Evolutionary conservation across 1,140 invertebrate species (phyloP).

Genomic region (Metopolophium dirhodum): DNA sequence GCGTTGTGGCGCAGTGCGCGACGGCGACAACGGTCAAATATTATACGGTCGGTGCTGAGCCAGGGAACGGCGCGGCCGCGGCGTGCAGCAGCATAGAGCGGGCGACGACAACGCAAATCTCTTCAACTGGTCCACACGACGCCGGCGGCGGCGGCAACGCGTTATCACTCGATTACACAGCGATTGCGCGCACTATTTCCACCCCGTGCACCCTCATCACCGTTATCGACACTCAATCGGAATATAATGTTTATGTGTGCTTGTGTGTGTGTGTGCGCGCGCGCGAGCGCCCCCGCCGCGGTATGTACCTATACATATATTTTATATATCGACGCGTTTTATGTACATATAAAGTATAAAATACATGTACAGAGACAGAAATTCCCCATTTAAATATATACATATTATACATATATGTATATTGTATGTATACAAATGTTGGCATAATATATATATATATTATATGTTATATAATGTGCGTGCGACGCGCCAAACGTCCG

Average conservation of each 20-base stretch:
- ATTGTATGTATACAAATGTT: not conserved
- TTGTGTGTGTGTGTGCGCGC: not conserved
- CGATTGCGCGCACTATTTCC: constrained; percentile 9
- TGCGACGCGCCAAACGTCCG: constrained; percentile 25
- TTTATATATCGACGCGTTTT: not conserved
- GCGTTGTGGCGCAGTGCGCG: not conserved
- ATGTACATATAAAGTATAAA: not conserved
- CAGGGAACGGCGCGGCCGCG: not conserved
- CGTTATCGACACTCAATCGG: constrained; percentile 54
- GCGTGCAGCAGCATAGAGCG: constrained; percentile 1
- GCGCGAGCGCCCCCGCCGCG: not conserved
- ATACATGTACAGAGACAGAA: not conserved
- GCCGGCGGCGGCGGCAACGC: constrained; percentile 8
- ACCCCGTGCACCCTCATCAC: not conserved
- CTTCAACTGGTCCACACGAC: constrained; percentile 48
- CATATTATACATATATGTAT: too few relatives aligned
- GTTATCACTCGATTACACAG: constrained; percentile 47
- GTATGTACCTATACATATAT: not conserved
- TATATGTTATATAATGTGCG: not conserved
- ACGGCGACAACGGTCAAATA: not conserved
- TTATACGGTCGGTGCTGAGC: not conserved
- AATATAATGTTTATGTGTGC: constrained; percentile 14
- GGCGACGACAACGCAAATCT: not conserved
- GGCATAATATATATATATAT: not conserved
- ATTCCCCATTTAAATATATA: not conserved